Evolutionary conservation across 2,888 invertebrate species (phyloP).

Genomic region (Tiphia femorata): DNA sequence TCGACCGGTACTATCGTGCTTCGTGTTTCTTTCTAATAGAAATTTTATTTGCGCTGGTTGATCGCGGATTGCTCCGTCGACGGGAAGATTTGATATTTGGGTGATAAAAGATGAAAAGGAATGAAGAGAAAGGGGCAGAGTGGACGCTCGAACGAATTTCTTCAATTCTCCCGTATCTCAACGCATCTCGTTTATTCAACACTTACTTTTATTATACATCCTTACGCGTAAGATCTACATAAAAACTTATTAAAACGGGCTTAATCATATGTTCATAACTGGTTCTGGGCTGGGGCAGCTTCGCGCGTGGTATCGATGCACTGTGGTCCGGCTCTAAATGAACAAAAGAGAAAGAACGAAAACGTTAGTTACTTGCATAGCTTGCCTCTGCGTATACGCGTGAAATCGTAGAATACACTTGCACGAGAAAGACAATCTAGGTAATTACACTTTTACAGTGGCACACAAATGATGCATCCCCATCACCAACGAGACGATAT

Average conservation of each 20-base stretch:
- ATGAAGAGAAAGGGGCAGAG: background rate
- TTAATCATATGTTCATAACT: conserved; percentile 58
- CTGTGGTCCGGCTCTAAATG: conserved; percentile 52
- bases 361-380: conserved; percentile 1
- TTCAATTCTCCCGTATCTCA: conserved; percentile 38
- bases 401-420: background rate
- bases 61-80: background rate
- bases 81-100: background rate
- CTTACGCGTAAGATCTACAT: conserved; percentile 64
- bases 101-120: background rate
- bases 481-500: too few relatives aligned
- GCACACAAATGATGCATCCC: too few relatives aligned
- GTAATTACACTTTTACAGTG: too few relatives aligned
- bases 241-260: conserved; percentile 66
- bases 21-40: too few relatives aligned
- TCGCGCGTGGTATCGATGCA: conserved; percentile 44
- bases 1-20: too few relatives aligned
- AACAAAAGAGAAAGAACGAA: conserved; percentile 20
- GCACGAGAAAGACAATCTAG: too few relatives aligned
- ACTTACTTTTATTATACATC: conserved; percentile 62
- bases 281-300: conserved; percentile 55
- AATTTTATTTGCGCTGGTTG: too few relatives aligned
- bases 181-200: conserved; percentile 63
- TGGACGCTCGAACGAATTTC: conserved; percentile 13
- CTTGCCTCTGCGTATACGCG: background rate